These are phyloP conservation scores for Sciurus carolinensis DNA, from an alignment of 2,797 vertebrate genomes.

Conservation along the genomic window DNA sequence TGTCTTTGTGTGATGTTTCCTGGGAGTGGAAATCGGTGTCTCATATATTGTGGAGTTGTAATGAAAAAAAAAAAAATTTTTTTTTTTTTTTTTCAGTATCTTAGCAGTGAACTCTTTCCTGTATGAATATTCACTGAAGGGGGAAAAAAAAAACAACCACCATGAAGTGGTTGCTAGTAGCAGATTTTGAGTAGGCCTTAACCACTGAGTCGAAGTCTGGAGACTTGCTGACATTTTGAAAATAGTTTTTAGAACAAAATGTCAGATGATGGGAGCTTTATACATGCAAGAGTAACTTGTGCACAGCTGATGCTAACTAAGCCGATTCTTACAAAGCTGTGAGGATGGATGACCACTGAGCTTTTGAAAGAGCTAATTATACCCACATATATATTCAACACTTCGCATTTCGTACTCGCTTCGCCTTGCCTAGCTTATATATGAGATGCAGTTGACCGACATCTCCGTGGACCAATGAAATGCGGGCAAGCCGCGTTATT, in stretches of 20 bases:
- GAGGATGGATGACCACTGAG: conserved; percentile 79
- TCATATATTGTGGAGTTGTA: background rate
- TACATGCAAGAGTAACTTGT: conserved; percentile 77
- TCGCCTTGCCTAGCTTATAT: background rate
- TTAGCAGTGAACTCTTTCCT: conserved; percentile 53
- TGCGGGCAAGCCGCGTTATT: background rate
- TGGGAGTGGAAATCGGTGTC: background rate
- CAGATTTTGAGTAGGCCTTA: conserved; percentile 87
- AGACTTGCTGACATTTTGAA: conserved; percentile 87
- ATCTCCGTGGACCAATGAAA: conserved; percentile 64
- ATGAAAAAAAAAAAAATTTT: background rate
- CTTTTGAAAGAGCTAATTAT: conserved; percentile 80
- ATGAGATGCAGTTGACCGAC: conserved; percentile 26
- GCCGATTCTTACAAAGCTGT: conserved; percentile 76
- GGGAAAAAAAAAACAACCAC: no score
- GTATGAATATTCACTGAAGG: conserved; percentile 78
- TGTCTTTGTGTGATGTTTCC: conserved; percentile 18
- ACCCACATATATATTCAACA: conserved; percentile 69
- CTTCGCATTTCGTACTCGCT: conserved; percentile 42
- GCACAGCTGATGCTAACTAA: conserved; percentile 83
- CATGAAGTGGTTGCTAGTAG: conserved; percentile 70
- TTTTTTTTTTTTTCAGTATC: conserved; percentile 39
- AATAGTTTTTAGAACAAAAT: conserved; percentile 87
- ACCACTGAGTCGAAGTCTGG: conserved; percentile 82
- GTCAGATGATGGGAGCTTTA: conserved; percentile 82